Conservation (phyloP, 2,888 invertebrate species). For the Abscondita cerata region DNA sequence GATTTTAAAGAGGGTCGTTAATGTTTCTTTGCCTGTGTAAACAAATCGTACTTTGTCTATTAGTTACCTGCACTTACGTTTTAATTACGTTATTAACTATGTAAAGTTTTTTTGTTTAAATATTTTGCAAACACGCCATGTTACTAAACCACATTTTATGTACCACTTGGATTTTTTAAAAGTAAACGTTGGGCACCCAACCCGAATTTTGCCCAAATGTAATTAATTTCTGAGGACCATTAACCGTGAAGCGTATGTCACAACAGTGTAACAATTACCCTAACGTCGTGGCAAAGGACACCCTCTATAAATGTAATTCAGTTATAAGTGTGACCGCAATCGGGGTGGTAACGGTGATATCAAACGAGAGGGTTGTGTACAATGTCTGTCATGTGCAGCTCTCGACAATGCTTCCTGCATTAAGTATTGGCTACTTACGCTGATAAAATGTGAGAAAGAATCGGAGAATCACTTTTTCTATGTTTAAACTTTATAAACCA, state of each 20-base stretch:
- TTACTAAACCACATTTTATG: too few relatives aligned
- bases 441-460: conserved; percentile 44
- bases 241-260: conserved; percentile 37
- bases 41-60: neutral
- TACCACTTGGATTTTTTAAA: too few relatives aligned
- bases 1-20: conserved; percentile 33
- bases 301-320: conserved; percentile 52
- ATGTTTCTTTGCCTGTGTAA: conserved; percentile 32
- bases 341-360: conserved; percentile 29
- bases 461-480: neutral
- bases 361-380: conserved; percentile 35
- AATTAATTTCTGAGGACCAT: conserved; percentile 43
- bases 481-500: too few relatives aligned
- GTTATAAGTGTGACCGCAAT: conserved; percentile 51
- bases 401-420: conserved; percentile 26
- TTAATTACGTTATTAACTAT: too few relatives aligned
- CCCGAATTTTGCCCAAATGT: conserved; percentile 31
- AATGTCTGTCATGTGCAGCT: conserved; percentile 49
- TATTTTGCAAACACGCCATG: too few relatives aligned
- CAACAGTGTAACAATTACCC: conserved; percentile 42
- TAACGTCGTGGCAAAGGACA: conserved; percentile 31
- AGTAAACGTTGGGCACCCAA: too few relatives aligned
- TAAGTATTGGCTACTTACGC: conserved; percentile 42
- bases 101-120: too few relatives aligned
- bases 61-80: too few relatives aligned